Evolutionary conservation across 2,888 invertebrate species (phyloP).

Genomic region (Dasypolia templi): DNA sequence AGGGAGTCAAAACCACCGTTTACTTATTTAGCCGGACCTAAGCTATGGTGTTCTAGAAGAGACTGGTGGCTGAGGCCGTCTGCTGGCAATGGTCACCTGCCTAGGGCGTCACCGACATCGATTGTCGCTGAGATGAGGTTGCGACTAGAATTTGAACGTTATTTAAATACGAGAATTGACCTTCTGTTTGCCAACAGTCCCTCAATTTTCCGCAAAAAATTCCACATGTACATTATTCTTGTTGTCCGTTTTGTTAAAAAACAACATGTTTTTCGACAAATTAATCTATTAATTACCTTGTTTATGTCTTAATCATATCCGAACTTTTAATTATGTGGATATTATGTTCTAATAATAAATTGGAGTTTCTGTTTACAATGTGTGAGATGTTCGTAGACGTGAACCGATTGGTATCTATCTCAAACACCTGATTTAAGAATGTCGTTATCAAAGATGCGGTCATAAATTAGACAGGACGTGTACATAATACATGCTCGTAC

Average conservation of each 20-base stretch:
- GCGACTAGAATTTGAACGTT: no score
- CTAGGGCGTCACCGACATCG: no score
- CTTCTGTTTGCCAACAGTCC: no score
- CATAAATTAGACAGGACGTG: conserved; percentile 25
- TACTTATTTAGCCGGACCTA: neutral
- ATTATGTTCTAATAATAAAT: conserved; percentile 16
- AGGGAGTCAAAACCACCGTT: neutral
- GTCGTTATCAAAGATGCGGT: conserved; percentile 32
- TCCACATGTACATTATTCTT: neutral
- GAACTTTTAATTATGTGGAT: conserved; percentile 38
- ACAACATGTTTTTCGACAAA: conserved; percentile 30
- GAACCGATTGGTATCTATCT: conserved; percentile 14
- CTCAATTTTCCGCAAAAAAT: neutral
- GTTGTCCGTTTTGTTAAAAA: conserved; percentile 8
- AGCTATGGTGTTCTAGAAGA: no score
- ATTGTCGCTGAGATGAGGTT: no score
- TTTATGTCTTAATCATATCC: conserved; percentile 35
- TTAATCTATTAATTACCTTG: conserved; percentile 23
- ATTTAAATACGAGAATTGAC: no score
- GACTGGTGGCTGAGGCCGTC: neutral
- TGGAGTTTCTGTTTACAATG: neutral
- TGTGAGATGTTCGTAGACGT: neutral
- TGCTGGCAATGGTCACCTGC: neutral
- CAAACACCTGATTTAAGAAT: conserved; percentile 13
- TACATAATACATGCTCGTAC: neutral